Evolutionary conservation across 35 echinoderm and acorn worm species (phyloP).

Genomic region (Ptychodera flava): DNA sequence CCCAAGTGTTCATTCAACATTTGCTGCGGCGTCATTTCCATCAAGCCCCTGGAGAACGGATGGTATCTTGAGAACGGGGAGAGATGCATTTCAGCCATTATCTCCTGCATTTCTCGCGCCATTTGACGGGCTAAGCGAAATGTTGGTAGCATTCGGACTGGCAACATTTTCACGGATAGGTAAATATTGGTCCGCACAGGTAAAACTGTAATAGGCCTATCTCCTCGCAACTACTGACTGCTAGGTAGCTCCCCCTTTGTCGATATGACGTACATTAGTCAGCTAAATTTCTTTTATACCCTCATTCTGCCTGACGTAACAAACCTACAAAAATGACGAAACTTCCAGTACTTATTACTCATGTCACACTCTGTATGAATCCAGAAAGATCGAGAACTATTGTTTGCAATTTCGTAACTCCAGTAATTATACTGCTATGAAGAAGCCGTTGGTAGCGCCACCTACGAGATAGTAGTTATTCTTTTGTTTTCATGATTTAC

Average conservation of each 20-base stretch:
- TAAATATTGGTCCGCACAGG: too few relatives aligned
- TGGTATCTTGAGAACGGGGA: not conserved
- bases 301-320: too few relatives aligned
- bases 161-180: not conserved
- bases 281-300: too few relatives aligned
- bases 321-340: not conserved
- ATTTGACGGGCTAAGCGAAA: not conserved
- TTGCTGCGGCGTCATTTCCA: not conserved
- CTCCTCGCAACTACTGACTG: too few relatives aligned
- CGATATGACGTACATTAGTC: too few relatives aligned
- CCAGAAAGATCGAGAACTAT: not conserved
- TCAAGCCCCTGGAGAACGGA: not conserved
- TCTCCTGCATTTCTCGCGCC: not conserved
- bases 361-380: not conserved
- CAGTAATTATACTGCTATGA: too few relatives aligned
- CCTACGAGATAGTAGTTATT: too few relatives aligned
- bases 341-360: not conserved
- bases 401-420: not conserved
- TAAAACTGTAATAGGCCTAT: too few relatives aligned
- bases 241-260: too few relatives aligned
- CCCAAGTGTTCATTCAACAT: not conserved
- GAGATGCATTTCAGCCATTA: not conserved
- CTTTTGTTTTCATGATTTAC: too few relatives aligned
- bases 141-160: not conserved
- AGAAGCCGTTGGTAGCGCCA: too few relatives aligned